Evolutionary conservation across 2,888 invertebrate species (phyloP).

Genomic region (Platycnemis pennipes): DNA sequence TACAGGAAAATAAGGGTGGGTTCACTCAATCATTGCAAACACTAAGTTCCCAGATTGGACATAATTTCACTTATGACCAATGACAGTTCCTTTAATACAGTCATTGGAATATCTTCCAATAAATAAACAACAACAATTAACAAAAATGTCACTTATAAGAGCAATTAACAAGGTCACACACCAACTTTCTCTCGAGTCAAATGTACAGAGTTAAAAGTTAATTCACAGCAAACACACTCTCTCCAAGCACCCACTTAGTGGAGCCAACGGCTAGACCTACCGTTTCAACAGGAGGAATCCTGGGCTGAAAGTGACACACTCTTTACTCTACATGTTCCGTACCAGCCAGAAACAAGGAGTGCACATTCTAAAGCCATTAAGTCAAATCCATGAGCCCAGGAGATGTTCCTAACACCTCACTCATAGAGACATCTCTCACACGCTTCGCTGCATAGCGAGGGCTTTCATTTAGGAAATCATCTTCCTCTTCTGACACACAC

Average conservation of each 20-base stretch:
- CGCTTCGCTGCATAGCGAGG: not conserved
- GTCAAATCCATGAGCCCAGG: constrained; percentile 50
- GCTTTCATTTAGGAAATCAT: constrained; percentile 75
- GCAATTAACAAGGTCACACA: not conserved
- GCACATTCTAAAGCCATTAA: not conserved
- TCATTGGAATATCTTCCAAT: not conserved
- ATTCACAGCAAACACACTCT: not conserved
- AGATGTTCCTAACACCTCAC: constrained; percentile 52
- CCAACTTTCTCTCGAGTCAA: not conserved
- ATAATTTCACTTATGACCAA: not conserved
- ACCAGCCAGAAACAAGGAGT: not conserved
- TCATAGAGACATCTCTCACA: not conserved
- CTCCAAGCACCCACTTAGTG: not conserved
- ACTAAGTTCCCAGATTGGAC: too few relatives aligned
- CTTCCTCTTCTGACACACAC: not conserved
- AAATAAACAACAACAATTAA: not conserved
- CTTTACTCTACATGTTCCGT: not conserved
- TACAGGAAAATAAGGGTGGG: too few relatives aligned
- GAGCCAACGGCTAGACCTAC: not conserved
- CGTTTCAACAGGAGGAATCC: not conserved
- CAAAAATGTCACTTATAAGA: not conserved
- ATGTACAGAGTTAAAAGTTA: not conserved
- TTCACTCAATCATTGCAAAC: too few relatives aligned
- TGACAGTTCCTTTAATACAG: not conserved
- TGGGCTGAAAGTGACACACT: not conserved